Evolutionary conservation across 2,888 invertebrate species (phyloP).

Genomic region (Auanema sp.): DNA sequence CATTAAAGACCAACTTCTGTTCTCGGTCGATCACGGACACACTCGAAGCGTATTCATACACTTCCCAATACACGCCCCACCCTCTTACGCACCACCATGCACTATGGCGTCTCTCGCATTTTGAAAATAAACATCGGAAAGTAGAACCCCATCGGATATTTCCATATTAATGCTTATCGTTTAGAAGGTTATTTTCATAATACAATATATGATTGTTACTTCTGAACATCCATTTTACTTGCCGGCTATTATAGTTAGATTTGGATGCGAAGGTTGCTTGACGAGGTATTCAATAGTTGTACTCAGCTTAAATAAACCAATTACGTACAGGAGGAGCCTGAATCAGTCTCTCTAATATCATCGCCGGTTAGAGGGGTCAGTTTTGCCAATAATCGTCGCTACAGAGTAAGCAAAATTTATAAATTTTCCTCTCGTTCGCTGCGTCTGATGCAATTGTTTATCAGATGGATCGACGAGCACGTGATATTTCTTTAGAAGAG

Average conservation of each 20-base stretch:
- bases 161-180: no score
- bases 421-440: not conserved
- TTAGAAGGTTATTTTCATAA: no score
- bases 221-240: no score
- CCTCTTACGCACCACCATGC: slow-evolving; percentile 3
- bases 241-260: no score
- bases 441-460: not conserved
- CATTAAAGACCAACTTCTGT: slow-evolving; percentile 15
- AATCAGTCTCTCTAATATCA: slow-evolving; percentile 32
- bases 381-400: slow-evolving; percentile 11
- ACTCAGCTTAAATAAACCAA: no score
- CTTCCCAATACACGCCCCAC: not conserved
- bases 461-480: slow-evolving; percentile 22
- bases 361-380: slow-evolving; percentile 20
- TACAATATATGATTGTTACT: no score
- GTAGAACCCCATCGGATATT: not conserved
- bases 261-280: no score
- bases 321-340: slow-evolving; percentile 28
- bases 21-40: slow-evolving; percentile 12
- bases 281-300: no score
- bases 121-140: slow-evolving; percentile 1
- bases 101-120: not conserved
- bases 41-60: slow-evolving; percentile 4
- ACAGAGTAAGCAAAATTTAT: slow-evolving; percentile 8
- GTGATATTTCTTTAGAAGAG: slow-evolving; percentile 21